Conservation (phyloP, 2,888 invertebrate species). For the Ochropleura leucogaster region DNA sequence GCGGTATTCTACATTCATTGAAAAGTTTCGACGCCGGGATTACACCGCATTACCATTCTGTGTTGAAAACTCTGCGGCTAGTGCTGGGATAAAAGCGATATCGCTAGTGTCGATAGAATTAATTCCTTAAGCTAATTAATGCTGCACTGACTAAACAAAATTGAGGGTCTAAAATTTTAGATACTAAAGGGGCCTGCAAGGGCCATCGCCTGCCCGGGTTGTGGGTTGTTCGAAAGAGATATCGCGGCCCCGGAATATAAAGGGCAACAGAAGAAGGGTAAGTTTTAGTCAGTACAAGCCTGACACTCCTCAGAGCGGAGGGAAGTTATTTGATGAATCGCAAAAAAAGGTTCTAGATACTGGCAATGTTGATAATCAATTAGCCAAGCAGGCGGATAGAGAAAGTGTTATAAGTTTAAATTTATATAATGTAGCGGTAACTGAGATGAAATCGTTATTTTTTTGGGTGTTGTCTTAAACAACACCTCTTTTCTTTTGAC, state of each 20-base stretch:
- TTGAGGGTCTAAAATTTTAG: no score
- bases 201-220: no score
- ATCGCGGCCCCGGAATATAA: no score
- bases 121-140: neutral
- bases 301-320: no score
- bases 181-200: no score
- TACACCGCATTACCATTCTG: constrained; percentile 78
- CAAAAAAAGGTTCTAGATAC: neutral
- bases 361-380: neutral
- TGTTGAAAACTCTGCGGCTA: constrained; percentile 70
- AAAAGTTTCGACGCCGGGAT: constrained; percentile 76
- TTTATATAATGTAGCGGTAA: neutral
- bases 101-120: constrained; percentile 51
- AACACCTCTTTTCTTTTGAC: no score
- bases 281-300: no score
- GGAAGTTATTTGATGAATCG: no score
- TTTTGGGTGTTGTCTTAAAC: neutral
- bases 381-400: neutral
- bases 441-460: neutral
- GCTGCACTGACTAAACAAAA: neutral
- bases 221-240: no score
- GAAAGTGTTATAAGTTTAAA: neutral
- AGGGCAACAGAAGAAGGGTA: no score
- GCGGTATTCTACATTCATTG: constrained; percentile 79
- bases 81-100: constrained; percentile 53